These are phyloP conservation scores for Conistra vaccinii DNA, from an alignment of 2,888 invertebrate genomes.

Conservation along the genomic window DNA sequence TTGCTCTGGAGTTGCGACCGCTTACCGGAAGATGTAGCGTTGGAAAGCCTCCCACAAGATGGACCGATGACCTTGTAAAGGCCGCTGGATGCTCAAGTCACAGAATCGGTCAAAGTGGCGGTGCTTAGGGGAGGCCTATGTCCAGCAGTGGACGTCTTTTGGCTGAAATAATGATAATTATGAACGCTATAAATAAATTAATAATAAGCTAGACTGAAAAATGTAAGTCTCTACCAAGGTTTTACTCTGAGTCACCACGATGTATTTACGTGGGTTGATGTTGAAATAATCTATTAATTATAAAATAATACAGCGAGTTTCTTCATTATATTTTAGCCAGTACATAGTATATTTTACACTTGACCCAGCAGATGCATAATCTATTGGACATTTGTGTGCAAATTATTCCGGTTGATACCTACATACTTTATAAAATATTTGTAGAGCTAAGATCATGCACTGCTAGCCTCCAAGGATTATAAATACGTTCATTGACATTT, in stretches of 20 bases:
- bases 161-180: no score
- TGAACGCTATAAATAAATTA: neutral
- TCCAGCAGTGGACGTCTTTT: no score
- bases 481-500: conserved; percentile 30
- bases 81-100: no score
- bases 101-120: no score
- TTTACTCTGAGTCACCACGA: neutral
- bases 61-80: no score
- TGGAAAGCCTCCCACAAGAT: no score
- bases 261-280: neutral
- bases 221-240: neutral
- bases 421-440: conserved; percentile 14
- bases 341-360: conserved; percentile 38
- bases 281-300: neutral
- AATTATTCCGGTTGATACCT: conserved; percentile 15
- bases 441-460: conserved; percentile 18
- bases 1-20: no score
- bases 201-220: neutral
- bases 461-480: neutral
- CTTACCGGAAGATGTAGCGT: no score
- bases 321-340: conserved; percentile 11
- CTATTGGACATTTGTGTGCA: conserved; percentile 38
- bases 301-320: conserved; percentile 16
- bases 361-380: conserved; percentile 48
- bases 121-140: no score